Evolutionary conservation across 2,113 vertebrate species (phyloP).

Genomic region (Motacilla tschutschensis): DNA sequence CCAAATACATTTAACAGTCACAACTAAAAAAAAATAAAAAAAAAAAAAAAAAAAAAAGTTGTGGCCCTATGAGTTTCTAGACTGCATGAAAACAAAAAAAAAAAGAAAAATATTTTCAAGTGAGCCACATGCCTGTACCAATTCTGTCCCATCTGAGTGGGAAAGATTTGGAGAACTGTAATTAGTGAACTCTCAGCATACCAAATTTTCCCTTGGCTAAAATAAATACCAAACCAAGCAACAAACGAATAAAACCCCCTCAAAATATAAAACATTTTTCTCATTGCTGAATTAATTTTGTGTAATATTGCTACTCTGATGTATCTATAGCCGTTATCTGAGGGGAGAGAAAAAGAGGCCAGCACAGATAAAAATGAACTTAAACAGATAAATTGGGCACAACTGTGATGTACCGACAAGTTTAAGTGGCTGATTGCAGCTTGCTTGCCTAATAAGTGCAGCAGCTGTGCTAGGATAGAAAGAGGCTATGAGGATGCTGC

Average conservation of each 20-base stretch:
- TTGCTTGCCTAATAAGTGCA: conserved; percentile 31
- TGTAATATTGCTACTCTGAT: not conserved
- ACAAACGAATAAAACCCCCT: not conserved
- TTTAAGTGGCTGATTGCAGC: conserved; percentile 55
- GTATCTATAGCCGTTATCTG: not conserved
- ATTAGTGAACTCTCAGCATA: not conserved
- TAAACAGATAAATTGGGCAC: conserved; percentile 44
- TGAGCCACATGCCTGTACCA: not conserved
- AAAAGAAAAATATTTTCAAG: not conserved
- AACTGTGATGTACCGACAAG: not conserved
- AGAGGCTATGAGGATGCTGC: not conserved
- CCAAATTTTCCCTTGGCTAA: not conserved
- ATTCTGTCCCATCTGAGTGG: not conserved
- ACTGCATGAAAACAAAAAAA: not conserved
- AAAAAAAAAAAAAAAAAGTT: not conserved
- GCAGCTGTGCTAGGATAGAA: conserved; percentile 35
- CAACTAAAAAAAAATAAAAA: not conserved
- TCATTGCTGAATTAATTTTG: not conserved
- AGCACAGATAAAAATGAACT: conserved; percentile 24
- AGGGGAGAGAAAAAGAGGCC: not conserved
- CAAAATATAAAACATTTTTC: not conserved
- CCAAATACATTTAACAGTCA: not conserved
- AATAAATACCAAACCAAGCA: not conserved
- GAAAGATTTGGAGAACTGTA: not conserved
- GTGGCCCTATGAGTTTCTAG: not conserved